Conservation (phyloP, 2,888 invertebrate genomes). For the Dusona sp. region DNA sequence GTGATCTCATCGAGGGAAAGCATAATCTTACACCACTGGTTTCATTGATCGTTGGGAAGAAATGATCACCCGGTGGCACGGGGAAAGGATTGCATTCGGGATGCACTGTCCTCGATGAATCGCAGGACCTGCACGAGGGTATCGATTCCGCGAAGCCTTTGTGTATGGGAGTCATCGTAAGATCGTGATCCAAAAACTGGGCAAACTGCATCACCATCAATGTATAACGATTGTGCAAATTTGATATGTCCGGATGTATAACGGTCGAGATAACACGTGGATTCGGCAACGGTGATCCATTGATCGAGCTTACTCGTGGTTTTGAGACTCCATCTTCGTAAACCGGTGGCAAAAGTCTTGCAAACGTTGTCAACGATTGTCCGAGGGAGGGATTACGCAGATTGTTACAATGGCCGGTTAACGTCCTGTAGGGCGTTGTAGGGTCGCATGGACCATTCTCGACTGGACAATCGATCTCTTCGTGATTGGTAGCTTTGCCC, state of each 20-base stretch:
- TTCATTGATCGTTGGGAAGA: conserved; percentile 94
- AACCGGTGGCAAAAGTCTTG: conserved; percentile 92
- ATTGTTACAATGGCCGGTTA: conserved; percentile 95
- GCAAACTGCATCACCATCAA: conserved; percentile 98
- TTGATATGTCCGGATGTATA: conserved; percentile 96
- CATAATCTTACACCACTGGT: conserved; percentile 94
- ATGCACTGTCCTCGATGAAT: conserved; percentile 94
- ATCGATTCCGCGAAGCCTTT: conserved; percentile 96
- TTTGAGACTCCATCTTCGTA: conserved; percentile 96
- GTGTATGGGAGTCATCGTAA: conserved; percentile 97
- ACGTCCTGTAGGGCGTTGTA: conserved; percentile 89
- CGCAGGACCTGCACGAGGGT: conserved; percentile 95
- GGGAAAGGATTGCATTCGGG: conserved; percentile 97
- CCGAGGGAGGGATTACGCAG: conserved; percentile 93
- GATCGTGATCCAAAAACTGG: conserved; percentile 97
- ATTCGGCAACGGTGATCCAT: conserved; percentile 92
- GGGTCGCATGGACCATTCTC: conserved; percentile 90
- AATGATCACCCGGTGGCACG: conserved; percentile 94
- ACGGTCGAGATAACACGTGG: conserved; percentile 94
- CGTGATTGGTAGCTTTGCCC: conserved; percentile 87
- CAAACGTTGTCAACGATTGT: conserved; percentile 93
- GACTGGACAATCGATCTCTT: conserved; percentile 91
- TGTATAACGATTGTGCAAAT: conserved; percentile 94
- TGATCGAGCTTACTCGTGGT: conserved; percentile 90
- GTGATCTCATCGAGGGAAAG: conserved; percentile 97